Percentiles rank a stretch among this genome's conserved stretches.
phyloP scores from a whole-genome alignment of 2,113 vertebrate species.

The Lepus europaeus region DNA sequence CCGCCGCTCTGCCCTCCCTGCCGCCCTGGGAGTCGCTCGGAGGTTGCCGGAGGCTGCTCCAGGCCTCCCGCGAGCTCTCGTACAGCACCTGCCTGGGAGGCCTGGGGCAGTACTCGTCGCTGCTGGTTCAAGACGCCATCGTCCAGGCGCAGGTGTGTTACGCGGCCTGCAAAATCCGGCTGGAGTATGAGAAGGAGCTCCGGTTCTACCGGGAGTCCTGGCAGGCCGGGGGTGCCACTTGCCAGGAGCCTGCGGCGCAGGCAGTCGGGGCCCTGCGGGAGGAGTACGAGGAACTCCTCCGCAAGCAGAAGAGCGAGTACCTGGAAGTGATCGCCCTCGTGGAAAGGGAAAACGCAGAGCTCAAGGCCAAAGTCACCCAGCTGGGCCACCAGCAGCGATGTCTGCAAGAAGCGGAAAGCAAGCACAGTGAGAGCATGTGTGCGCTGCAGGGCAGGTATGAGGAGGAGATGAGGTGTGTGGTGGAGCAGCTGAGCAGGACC shows the following conservation, averaged over 20 bases:
- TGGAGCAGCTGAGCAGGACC: slow-evolving; percentile 87
- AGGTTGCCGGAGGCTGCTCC: slow-evolving; percentile 88
- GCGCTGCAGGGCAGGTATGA: slow-evolving; percentile 89
- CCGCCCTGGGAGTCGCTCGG: slow-evolving; percentile 82
- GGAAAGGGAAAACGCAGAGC: slow-evolving; percentile 91
- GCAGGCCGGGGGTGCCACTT: slow-evolving; percentile 87
- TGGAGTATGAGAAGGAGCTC: slow-evolving; percentile 91
- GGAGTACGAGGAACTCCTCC: slow-evolving; percentile 91
- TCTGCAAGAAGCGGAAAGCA: slow-evolving; percentile 88
- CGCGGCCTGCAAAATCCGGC: slow-evolving; percentile 91
- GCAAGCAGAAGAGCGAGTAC: slow-evolving; percentile 91
- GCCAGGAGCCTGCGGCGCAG: slow-evolving; percentile 89
- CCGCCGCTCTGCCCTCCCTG: slow-evolving; percentile 90
- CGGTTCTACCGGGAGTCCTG: slow-evolving; percentile 90
- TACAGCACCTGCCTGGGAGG: slow-evolving; percentile 84
- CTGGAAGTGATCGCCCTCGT: slow-evolving; percentile 87
- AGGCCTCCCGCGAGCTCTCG: slow-evolving; percentile 87
- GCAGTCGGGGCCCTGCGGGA: slow-evolving; percentile 88
- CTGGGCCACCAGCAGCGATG: slow-evolving; percentile 88
- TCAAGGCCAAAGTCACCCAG: slow-evolving; percentile 89
- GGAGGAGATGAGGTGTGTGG: slow-evolving; percentile 88
- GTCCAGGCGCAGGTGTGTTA: slow-evolving; percentile 96
- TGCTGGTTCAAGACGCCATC: slow-evolving; percentile 94
- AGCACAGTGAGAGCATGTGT: slow-evolving; percentile 87
- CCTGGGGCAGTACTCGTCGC: slow-evolving; percentile 88